Evolutionary conservation across 2,113 vertebrate species (phyloP).

Genomic region (Nematolebias whitei): DNA sequence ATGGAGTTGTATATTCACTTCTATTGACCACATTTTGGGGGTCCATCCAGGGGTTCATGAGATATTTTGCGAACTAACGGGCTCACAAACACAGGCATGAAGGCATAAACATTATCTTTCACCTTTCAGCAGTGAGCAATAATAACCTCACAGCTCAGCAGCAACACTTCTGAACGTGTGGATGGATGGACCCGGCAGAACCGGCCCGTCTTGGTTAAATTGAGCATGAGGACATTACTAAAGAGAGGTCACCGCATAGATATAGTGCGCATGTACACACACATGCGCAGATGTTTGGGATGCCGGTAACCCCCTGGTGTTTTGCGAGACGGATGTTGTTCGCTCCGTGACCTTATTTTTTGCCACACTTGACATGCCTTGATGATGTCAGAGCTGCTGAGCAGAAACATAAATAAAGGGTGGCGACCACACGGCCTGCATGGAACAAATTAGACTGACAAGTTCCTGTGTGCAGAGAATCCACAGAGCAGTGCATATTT

Average conservation of each 20-base stretch:
- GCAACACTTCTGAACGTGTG: slow-evolving; percentile 33
- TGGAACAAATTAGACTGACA: slow-evolving; percentile 72
- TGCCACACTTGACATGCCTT: slow-evolving; percentile 63
- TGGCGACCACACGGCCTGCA: slow-evolving; percentile 56
- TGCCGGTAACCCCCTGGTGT: slow-evolving; percentile 59
- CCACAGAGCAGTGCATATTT: slow-evolving; percentile 47
- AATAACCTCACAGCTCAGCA: slow-evolving; percentile 35
- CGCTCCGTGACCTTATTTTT: slow-evolving; percentile 63
- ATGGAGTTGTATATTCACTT: too few relatives aligned
- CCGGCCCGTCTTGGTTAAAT: slow-evolving; percentile 33
- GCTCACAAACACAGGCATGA: too few relatives aligned
- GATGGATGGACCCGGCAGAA: slow-evolving; percentile 42
- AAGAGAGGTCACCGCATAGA: slow-evolving; percentile 56
- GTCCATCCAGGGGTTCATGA: too few relatives aligned
- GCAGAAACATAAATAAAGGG: slow-evolving; percentile 74
- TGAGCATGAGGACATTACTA: slow-evolving; percentile 51
- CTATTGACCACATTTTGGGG: too few relatives aligned
- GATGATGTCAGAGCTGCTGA: slow-evolving; percentile 71
- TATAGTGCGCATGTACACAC: not conserved
- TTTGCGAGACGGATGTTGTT: slow-evolving; percentile 53
- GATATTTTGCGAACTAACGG: too few relatives aligned
- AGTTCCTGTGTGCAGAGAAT: slow-evolving; percentile 56
- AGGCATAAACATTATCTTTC: too few relatives aligned
- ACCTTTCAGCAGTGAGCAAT: too few relatives aligned
- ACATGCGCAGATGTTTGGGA: slow-evolving; percentile 53